These are phyloP conservation scores for Pogonocherus hispidulus DNA, from an alignment of 2,888 invertebrate species.

Conservation along the genomic window DNA sequence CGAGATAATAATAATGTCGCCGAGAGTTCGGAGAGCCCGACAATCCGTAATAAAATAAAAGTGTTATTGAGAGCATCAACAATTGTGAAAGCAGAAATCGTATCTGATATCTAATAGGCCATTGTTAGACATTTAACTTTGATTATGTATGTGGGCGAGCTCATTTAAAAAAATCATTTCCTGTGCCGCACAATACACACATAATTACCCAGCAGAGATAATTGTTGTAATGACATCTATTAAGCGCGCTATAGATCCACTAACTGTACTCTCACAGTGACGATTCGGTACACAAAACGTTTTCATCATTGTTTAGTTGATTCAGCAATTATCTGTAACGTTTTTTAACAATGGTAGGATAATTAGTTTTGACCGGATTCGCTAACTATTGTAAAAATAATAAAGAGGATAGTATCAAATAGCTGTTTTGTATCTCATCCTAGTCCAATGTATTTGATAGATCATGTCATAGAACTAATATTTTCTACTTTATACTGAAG, in stretches of 20 bases:
- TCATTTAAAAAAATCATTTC: conserved; percentile 69
- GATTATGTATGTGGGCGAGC: conserved; percentile 70
- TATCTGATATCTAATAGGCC: conserved; percentile 67
- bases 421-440: not conserved
- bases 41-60: conserved; percentile 59
- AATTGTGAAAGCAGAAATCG: conserved; percentile 64
- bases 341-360: conserved; percentile 17
- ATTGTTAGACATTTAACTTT: conserved; percentile 69
- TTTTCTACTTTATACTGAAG: no score
- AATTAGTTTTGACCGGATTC: conserved; percentile 4
- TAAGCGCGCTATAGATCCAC: conserved; percentile 54
- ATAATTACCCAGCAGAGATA: conserved; percentile 69
- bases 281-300: conserved; percentile 23
- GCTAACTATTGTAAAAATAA: not conserved
- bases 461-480: no score
- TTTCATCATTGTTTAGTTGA: conserved; percentile 23
- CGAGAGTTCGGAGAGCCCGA: conserved; percentile 46
- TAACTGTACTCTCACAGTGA: conserved; percentile 38
- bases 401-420: not conserved
- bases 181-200: conserved; percentile 67
- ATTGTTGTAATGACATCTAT: conserved; percentile 69
- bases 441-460: no score
- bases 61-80: conserved; percentile 62
- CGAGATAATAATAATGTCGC: conserved; percentile 37
- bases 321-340: conserved; percentile 19